These are phyloP conservation scores for Drosophila yooni DNA, from an alignment of 2,888 invertebrate genomes.

Conservation along the genomic window DNA sequence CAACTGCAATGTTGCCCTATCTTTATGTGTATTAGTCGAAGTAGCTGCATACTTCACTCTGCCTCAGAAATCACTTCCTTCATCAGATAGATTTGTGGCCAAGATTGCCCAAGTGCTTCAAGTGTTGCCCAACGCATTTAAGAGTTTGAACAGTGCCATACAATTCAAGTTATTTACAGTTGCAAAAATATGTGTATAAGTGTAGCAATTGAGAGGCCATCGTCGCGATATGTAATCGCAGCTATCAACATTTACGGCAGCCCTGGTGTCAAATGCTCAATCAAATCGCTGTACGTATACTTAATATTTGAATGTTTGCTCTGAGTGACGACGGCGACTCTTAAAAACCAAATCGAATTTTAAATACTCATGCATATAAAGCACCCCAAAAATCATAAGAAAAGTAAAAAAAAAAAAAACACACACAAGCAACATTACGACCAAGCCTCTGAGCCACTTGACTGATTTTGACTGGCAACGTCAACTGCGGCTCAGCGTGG, in stretches of 20 bases:
- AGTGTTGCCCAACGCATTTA: conserved; percentile 19
- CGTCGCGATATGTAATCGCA: conserved; percentile 20
- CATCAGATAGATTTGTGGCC: conserved; percentile 2
- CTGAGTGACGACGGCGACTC: conserved; percentile 34
- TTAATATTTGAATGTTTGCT: conserved; percentile 66
- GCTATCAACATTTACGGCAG: conserved; percentile 51
- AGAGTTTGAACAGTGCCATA: conserved; percentile 16
- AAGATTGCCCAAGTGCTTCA: conserved; percentile 1
- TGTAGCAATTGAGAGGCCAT: conserved; percentile 21
- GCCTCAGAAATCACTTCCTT: background rate
- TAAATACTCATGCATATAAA: conserved; percentile 54
- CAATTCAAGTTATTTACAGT: conserved; percentile 25
- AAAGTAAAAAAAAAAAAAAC: conserved; percentile 24
- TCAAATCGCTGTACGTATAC: conserved; percentile 66
- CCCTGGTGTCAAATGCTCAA: conserved; percentile 64
- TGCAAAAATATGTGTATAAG: conserved; percentile 3
- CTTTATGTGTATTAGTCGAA: no score
- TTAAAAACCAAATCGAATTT: conserved; percentile 73
- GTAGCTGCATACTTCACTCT: background rate
- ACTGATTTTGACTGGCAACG: conserved; percentile 53
- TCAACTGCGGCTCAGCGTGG: conserved; percentile 26
- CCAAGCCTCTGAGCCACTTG: conserved; percentile 82
- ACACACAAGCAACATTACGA: conserved; percentile 42
- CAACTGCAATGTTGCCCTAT: background rate
- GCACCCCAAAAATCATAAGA: background rate